Percentiles rank a stretch among this genome's conserved stretches.
Conservation (phyloP, 2,888 invertebrate species). For the Molorchus minor region DNA sequence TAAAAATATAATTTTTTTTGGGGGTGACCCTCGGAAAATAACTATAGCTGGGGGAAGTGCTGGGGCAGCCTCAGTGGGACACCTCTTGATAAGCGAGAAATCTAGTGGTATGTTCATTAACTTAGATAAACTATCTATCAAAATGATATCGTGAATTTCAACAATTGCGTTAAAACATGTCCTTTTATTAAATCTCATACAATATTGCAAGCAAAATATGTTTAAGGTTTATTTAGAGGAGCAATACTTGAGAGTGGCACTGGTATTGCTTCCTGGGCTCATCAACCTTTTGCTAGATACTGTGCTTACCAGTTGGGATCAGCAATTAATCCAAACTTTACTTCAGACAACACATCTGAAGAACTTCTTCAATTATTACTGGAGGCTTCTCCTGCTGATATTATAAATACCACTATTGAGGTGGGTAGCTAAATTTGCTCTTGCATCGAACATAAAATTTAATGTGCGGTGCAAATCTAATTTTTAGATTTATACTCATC, state of each 20-base stretch:
- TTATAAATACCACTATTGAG: background rate
- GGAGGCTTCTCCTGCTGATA: conserved; percentile 4
- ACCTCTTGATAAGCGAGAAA: conserved; percentile 28
- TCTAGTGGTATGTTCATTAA: conserved; percentile 13
- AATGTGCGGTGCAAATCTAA: too few species aligned
- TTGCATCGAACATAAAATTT: too few species aligned
- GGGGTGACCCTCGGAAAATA: conserved; percentile 74
- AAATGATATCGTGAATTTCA: background rate
- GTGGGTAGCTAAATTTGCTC: conserved; percentile 9
- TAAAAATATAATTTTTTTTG: conserved; percentile 73
- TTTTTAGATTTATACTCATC: too few species aligned
- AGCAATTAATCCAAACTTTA: conserved; percentile 3
- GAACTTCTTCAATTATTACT: conserved; percentile 5
- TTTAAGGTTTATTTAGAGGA: conserved; percentile 28
- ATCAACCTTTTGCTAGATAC: conserved; percentile 18
- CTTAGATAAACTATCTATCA: background rate
- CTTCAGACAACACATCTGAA: background rate
- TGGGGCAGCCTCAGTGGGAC: conserved; percentile 50
- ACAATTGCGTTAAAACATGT: background rate
- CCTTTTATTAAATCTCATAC: too few species aligned
- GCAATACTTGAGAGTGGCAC: conserved; percentile 35
- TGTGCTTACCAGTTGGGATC: conserved; percentile 23
- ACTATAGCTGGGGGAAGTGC: conserved; percentile 76
- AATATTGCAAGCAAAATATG: too few species aligned
- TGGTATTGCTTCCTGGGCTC: conserved; percentile 1